Percentiles rank a stretch among this genome's conserved stretches.
Conservation (phyloP, 2,888 invertebrate species). For the Chrysotoxum bicinctum region DNA sequence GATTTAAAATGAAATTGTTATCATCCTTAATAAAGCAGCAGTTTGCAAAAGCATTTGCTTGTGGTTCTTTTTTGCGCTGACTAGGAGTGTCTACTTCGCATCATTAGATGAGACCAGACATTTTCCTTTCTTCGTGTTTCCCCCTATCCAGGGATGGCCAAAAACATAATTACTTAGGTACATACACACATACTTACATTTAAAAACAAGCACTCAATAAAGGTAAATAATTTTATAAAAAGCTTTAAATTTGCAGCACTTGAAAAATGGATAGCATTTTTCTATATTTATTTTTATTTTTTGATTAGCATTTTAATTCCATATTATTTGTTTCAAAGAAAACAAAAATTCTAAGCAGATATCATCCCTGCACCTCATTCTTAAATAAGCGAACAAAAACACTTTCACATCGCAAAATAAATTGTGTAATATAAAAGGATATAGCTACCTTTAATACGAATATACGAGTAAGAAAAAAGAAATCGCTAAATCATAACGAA, state of each 20-base stretch:
- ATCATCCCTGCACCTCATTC: background rate
- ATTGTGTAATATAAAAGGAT: slow-evolving; percentile 31
- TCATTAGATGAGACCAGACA: background rate
- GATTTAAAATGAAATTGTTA: slow-evolving; percentile 62
- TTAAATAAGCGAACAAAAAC: background rate
- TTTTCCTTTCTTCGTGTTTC: background rate
- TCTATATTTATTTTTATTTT: no score
- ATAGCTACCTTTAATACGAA: background rate
- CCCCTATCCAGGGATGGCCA: background rate
- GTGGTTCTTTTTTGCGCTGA: background rate
- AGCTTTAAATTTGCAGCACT: no score
- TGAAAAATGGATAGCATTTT: no score
- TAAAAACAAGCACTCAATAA: background rate
- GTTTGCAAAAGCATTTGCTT: no score
- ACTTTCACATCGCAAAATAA: slow-evolving; percentile 39
- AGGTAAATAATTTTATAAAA: background rate
- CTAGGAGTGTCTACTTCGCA: background rate
- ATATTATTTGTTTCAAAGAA: no score
- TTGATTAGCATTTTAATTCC: no score
- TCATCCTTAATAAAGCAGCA: slow-evolving; percentile 65
- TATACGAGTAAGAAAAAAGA: background rate
- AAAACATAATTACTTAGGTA: background rate
- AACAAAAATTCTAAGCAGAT: background rate
- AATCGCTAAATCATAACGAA: slow-evolving; percentile 52
- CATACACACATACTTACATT: no score